These are phyloP conservation scores for Cygnus atratus DNA, from an alignment of 2,113 vertebrate species.

Conservation along the genomic window DNA sequence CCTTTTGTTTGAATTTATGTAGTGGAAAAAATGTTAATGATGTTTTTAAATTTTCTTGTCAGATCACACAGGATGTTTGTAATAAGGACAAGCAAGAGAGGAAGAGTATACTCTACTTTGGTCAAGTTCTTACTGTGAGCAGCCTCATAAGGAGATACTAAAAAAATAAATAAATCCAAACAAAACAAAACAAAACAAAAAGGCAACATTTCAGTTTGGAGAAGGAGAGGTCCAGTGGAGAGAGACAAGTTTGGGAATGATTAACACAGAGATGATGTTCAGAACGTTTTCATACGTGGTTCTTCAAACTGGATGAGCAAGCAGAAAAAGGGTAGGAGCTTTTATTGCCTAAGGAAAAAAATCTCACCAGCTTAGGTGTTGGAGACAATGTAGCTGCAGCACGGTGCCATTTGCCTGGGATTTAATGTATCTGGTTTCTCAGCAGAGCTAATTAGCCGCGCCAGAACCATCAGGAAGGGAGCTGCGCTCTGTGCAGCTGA, in stretches of 20 bases:
- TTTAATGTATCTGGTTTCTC: not conserved
- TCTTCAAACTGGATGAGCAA: not conserved
- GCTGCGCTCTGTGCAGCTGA: not conserved
- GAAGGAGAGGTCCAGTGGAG: not conserved
- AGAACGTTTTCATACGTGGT: fast-evolving
- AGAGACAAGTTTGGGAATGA: not conserved
- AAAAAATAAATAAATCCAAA: not conserved
- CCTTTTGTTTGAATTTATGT: not conserved
- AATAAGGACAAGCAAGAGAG: not conserved
- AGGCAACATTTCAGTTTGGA: not conserved
- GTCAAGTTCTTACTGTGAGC: not conserved
- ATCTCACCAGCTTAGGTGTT: not conserved
- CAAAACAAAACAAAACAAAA: not conserved
- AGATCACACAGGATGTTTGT: not conserved
- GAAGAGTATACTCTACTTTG: not conserved
- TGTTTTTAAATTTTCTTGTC: not conserved
- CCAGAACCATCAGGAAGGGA: not conserved
- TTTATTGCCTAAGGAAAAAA: not conserved
- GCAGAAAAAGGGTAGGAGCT: not conserved
- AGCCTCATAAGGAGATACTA: not conserved
- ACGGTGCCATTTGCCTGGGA: not conserved
- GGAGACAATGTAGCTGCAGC: not conserved
- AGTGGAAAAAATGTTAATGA: not conserved
- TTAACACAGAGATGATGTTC: not conserved
- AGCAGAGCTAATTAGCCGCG: not conserved